Base-by-base conservation (phyloP, 1,140 invertebrate species). In the Euura saliciscinereae region DNA sequence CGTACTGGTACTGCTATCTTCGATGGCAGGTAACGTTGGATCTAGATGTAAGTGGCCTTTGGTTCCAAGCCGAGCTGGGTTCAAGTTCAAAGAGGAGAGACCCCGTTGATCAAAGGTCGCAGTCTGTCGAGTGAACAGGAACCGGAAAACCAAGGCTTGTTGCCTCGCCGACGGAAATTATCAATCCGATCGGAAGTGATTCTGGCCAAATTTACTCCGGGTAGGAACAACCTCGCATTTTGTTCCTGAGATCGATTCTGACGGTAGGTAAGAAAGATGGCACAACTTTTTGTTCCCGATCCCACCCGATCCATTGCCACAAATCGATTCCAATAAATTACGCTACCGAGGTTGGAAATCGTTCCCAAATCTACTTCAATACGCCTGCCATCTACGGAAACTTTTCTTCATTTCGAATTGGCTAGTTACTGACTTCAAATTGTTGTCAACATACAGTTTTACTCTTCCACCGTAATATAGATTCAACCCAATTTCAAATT, bases 241-340 rank as follows among this genome's bases (percentile, higher is more conserved):
- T 8, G 51, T 59, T n/a, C 10, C 51, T n/a, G 51, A 11, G 51
- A 5, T 59, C 51, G 51, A 59, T 59, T 59, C n/a, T n/a, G 3
- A 59, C 51, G 51, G 51, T 59, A 59, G n/a, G 51, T 59, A 28
- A 28, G 28, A 1, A 59, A 59, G 6, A 59, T 59, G 10, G 51
- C 13, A 11, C 28, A 28, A 28, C 51, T 59, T 59, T 59, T 59
- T 59, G 51, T 59, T 59, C 51, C 51, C 51, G 51, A 11, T 59
- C 51, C 13, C 51, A 6, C 28, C 28, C 8, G 51, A 59, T 59
- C 51, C 51, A 59, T 59, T 59, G 51, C 51, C 51, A n/a, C 51
- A 59, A 59, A 59, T 59, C 51, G 51, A 11, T 59, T 59, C 51
- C 51, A 59, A 59, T 59, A 59, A 59, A 59, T 59, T 59, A 59